Percentiles rank a stretch among this genome's conserved stretches.
These are phyloP conservation scores for Monoplex corrugatus DNA, from an alignment of 2,888 invertebrate species.

Conservation along the genomic window DNA sequence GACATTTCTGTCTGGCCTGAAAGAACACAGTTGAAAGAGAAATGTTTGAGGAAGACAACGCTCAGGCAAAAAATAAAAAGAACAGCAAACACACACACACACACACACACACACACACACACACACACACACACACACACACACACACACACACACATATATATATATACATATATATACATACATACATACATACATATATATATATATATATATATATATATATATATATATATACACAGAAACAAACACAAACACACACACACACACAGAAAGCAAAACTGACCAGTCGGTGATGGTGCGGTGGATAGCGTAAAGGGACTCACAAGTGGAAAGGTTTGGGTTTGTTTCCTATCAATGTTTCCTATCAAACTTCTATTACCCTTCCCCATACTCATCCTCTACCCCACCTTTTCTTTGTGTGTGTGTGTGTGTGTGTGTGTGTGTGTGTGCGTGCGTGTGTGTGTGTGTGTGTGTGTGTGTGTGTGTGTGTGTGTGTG, in stretches of 20 bases:
- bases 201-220: not conserved
- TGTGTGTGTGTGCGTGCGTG: not conserved
- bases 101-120: not conserved
- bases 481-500: not conserved
- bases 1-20: too few relatives aligned
- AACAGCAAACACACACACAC: too few relatives aligned
- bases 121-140: too few relatives aligned
- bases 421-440: not conserved
- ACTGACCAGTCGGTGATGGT: not conserved
- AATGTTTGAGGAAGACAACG: too few relatives aligned
- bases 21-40: too few relatives aligned
- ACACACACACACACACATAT: constrained; percentile 2
- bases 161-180: not conserved
- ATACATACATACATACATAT: not conserved
- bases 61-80: too few relatives aligned
- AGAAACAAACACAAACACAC: not conserved
- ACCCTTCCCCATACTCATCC: too few relatives aligned
- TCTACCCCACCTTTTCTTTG: too few relatives aligned
- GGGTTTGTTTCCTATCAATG: not conserved
- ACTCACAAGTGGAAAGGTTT: not conserved
- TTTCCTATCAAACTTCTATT: not conserved
- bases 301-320: too few relatives aligned
- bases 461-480: constrained; percentile 17
- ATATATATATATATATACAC: not conserved
- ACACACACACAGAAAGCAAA: not conserved